Evolutionary conservation across 2,888 invertebrate genomes (phyloP).

Genomic region (Phytoseiulus persimilis): DNA sequence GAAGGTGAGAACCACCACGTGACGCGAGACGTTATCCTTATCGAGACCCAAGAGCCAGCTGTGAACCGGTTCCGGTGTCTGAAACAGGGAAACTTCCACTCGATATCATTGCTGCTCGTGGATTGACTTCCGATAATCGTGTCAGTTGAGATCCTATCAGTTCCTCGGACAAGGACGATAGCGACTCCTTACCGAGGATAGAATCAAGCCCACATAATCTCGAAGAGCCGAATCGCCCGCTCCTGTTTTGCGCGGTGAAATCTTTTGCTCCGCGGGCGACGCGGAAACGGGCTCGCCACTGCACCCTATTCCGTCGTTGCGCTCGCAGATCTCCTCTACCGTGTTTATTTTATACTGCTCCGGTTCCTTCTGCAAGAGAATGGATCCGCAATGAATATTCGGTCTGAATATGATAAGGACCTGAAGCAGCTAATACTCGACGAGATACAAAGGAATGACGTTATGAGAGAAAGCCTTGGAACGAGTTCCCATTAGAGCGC

Average conservation of each 20-base stretch:
- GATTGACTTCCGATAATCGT: too few relatives aligned
- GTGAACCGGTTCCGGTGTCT: conserved; percentile 27
- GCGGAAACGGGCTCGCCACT: not conserved
- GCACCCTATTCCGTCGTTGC: conserved; percentile 10
- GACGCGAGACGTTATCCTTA: not conserved
- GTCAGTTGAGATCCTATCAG: too few relatives aligned
- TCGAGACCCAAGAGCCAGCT: conserved; percentile 21
- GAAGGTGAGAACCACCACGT: conserved; percentile 20
- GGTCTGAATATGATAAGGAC: too few relatives aligned
- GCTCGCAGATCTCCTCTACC: conserved; percentile 16
- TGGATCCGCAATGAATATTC: too few relatives aligned
- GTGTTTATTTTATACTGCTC: conserved; percentile 9
- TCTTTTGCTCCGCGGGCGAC: not conserved
- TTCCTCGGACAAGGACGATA: not conserved
- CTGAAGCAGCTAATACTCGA: too few relatives aligned
- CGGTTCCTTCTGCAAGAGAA: conserved; percentile 6
- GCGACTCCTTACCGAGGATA: conserved; percentile 8
- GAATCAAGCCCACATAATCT: conserved; percentile 10
- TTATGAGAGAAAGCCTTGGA: too few relatives aligned
- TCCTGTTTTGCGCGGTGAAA: not conserved
- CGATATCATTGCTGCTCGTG: too few relatives aligned
- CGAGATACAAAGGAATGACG: too few relatives aligned
- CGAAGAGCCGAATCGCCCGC: conserved; percentile 1
- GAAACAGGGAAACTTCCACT: not conserved
- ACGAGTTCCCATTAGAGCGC: too few relatives aligned